Evolutionary conservation across 1,140 invertebrate genomes (phyloP).

Genomic region (Leptopilina clavipes): DNA sequence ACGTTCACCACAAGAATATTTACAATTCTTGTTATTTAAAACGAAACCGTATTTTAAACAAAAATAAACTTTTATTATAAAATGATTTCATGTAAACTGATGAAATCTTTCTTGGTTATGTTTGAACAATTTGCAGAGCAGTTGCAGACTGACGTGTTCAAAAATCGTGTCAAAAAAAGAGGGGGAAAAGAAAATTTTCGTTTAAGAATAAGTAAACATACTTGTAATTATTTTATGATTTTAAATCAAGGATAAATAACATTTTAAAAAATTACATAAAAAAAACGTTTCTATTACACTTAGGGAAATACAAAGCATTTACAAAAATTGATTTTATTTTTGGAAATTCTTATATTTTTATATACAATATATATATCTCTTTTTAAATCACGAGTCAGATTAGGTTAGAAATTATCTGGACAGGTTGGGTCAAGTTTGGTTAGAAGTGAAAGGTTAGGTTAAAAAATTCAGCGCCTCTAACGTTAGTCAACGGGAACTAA

Average conservation of each 20-base stretch:
- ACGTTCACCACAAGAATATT: neutral
- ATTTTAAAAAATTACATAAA: neutral
- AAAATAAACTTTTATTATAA: neutral
- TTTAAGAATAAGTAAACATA: neutral
- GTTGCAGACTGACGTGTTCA: conserved; percentile 14
- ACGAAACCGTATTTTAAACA: neutral
- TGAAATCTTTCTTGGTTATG: neutral
- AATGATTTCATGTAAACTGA: neutral
- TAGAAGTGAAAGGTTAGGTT: neutral
- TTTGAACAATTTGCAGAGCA: neutral
- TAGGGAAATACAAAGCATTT: no score
- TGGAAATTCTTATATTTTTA: no score
- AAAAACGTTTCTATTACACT: no score
- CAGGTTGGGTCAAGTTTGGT: neutral
- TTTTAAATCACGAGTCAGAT: neutral
- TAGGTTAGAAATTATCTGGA: neutral
- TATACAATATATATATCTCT: neutral
- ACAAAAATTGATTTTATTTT: no score
- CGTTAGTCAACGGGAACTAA: neutral
- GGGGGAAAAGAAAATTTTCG: neutral
- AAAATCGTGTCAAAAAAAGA: conserved; percentile 11
- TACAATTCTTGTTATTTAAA: neutral
- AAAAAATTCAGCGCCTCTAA: neutral
- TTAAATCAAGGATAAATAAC: neutral
- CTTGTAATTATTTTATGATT: neutral